Percentiles rank a stretch among this genome's conserved stretches.
These are phyloP conservation scores for Prionailurus viverrinus DNA, from an alignment of 2,113 vertebrate species.

Conservation along the genomic window DNA sequence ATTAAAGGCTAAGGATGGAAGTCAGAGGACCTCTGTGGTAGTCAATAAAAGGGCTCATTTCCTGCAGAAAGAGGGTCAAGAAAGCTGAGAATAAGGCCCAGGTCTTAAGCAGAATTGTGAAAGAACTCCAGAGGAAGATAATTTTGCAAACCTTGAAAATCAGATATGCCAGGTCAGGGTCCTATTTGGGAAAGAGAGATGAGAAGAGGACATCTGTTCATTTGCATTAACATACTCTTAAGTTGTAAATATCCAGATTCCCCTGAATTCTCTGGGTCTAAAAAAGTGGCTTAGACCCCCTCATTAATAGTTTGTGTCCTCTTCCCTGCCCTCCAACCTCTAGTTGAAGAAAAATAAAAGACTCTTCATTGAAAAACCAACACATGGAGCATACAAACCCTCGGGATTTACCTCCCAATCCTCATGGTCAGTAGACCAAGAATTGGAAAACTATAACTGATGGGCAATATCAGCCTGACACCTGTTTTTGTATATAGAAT, in stretches of 20 bases:
- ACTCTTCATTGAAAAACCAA: neutral
- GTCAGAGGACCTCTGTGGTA: neutral
- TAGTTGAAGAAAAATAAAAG: neutral
- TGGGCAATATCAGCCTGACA: neutral
- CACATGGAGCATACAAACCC: fast-evolving
- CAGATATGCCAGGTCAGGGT: neutral
- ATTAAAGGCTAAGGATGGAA: neutral
- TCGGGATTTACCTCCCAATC: neutral
- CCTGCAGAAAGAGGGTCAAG: neutral
- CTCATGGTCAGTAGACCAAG: neutral
- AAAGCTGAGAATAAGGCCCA: neutral
- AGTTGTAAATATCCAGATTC: neutral
- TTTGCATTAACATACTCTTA: neutral
- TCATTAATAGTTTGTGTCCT: neutral
- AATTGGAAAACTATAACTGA: neutral
- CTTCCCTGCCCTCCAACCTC: fast-evolving
- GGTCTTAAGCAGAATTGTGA: neutral
- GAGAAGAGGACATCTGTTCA: neutral
- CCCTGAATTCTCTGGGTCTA: neutral
- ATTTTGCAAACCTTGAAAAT: neutral
- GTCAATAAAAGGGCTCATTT: neutral
- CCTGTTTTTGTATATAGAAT: neutral
- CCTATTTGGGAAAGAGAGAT: neutral
- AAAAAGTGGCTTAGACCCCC: neutral
- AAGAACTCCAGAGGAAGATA: neutral